Base-by-base conservation (phyloP, 2,797 vertebrate genomes). In the Pagetopsis macropterus region DNA sequence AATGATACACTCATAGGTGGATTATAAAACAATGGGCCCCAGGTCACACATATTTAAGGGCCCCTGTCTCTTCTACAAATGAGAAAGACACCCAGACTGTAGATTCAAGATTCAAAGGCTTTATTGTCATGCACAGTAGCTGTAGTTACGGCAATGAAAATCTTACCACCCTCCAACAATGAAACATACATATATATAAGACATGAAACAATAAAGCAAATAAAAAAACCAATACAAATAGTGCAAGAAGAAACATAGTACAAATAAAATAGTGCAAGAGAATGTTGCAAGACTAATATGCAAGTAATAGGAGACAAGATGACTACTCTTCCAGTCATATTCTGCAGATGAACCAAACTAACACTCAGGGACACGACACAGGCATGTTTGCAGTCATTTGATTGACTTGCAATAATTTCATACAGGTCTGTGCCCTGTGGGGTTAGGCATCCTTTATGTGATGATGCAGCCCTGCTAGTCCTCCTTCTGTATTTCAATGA, bases 401-500 rank as follows among this genome's bases (percentile, higher is more conserved):
- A 23, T 37, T 59, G 7, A 44, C 13, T 23, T 37, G 33, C 5
- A 37, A 37, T 7, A 37, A 8, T 8, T 4, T 37, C 33, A 37
- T 37, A 37, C 33, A 37, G 33, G 33, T 37, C 33, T 7, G 33
- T 37, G 33, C 33, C 33, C 33, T 37, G 33, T 37, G 9, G 33
- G 33, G 31, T 11, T 19, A 65, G 54, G 13, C 52, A 51, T 63
- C 31, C 5, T n/a, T 67, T 14, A 15, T 59, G 40, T 48, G 54
- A 60, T 58, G 60, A 46, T 60, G 61, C 45, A 75, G 52, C 44
- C 60, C 48, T 70, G 50, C 49, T 52, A 55, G 63, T 74, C 31
- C 17, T 27, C 33, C 27, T 64, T 41, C 15, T 70, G 70, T 48
- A 37, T 27, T 72, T 33, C 55, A 74, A 1, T 79, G 64, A 82